These are phyloP conservation scores for Rhinoraja longicauda DNA, from an alignment of 2,797 vertebrate genomes.

Conservation along the genomic window DNA sequence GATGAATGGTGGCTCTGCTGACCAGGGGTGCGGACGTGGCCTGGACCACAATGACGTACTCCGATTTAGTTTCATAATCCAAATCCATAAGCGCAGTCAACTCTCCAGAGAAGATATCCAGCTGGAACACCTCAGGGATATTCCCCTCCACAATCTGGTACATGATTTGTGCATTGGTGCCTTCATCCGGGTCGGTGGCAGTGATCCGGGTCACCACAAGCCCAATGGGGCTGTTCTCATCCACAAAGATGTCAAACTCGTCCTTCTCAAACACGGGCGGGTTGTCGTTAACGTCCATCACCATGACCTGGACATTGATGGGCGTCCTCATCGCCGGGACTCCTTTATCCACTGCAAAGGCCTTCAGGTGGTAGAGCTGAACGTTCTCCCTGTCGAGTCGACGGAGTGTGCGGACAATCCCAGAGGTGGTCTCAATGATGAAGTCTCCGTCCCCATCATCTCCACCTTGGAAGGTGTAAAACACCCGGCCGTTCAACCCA, in stretches of 20 bases:
- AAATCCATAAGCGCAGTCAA: conserved; percentile 81
- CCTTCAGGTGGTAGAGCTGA: conserved; percentile 71
- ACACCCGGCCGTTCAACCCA: conserved; percentile 81
- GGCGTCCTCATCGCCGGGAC: conserved; percentile 73
- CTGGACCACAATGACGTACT: conserved; percentile 88
- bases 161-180: conserved; percentile 94
- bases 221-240: conserved; percentile 92
- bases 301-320: conserved; percentile 73
- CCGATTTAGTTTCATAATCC: conserved; percentile 81
- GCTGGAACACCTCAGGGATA: conserved; percentile 90
- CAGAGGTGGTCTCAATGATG: conserved; percentile 89
- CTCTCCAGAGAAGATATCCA: conserved; percentile 94
- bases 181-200: conserved; percentile 87
- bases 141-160: conserved; percentile 97
- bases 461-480: conserved; percentile 91
- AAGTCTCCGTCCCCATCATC: conserved; percentile 90
- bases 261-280: conserved; percentile 86
- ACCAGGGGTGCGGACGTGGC: conserved; percentile 91
- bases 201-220: conserved; percentile 80
- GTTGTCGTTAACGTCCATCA: conserved; percentile 91
- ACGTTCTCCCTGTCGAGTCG: conserved; percentile 89
- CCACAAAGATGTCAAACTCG: conserved; percentile 87
- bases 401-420: conserved; percentile 79
- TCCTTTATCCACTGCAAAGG: conserved; percentile 84
- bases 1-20: conserved; percentile 82